These are phyloP conservation scores for Babyrousa celebensis DNA, from an alignment of 2,797 vertebrate species.

Conservation along the genomic window DNA sequence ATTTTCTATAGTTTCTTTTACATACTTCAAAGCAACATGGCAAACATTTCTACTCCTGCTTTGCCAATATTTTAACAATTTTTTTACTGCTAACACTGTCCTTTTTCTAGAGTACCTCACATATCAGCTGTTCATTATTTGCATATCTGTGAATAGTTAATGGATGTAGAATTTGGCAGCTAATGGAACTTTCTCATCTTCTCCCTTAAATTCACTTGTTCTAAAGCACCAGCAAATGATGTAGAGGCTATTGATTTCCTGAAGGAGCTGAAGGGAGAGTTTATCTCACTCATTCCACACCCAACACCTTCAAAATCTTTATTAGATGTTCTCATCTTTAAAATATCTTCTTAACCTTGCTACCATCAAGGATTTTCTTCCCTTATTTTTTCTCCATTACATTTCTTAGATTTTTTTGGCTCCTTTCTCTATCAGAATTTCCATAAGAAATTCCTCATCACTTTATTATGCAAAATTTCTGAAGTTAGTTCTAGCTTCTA, in stretches of 20 bases:
- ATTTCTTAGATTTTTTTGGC: neutral
- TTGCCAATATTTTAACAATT: neutral
- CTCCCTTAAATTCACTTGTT: neutral
- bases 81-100: neutral
- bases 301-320: neutral
- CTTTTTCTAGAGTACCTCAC: neutral
- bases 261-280: neutral
- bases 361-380: neutral
- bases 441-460: neutral
- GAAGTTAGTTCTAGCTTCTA: neutral
- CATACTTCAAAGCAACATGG: neutral
- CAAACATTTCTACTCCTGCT: neutral
- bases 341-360: conserved; percentile 13
- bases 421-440: neutral
- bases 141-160: neutral
- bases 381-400: neutral
- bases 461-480: neutral
- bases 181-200: neutral
- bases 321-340: neutral
- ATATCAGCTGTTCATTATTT: neutral
- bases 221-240: neutral
- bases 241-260: conserved; percentile 5
- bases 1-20: neutral
- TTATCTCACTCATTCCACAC: neutral
- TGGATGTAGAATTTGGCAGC: neutral